Conservation (phyloP, 2,113 vertebrate genomes). For the Mirounga angustirostris region DNA sequence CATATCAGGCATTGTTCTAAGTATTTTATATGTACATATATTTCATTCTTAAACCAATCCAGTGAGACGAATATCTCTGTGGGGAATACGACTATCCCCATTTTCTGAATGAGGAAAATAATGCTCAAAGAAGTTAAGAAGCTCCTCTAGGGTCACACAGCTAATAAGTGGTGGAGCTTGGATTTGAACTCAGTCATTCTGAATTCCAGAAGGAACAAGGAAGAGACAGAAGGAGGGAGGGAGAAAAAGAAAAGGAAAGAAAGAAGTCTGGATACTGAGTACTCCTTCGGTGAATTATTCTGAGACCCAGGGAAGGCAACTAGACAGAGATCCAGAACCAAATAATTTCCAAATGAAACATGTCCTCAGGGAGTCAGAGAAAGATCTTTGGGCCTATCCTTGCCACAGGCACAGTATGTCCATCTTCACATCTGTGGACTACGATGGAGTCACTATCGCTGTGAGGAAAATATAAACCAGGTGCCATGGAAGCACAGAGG, state of each 20-base stretch:
- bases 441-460: accelerated
- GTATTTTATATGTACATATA: neutral
- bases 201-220: neutral
- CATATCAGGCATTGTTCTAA: neutral
- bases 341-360: neutral
- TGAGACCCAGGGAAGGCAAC: neutral
- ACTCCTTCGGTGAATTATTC: neutral
- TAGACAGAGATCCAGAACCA: neutral
- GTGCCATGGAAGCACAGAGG: neutral
- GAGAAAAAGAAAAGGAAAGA: no score
- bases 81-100: neutral
- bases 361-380: neutral
- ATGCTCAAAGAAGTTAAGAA: neutral
- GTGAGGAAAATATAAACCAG: neutral
- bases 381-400: neutral
- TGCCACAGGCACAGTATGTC: neutral
- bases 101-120: constrained; percentile 34
- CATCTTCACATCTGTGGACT: neutral
- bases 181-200: constrained; percentile 2
- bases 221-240: neutral
- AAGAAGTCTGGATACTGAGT: neutral
- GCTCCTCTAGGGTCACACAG: neutral
- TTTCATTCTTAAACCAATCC: neutral
- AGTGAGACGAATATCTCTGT: neutral
- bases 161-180: neutral